Percentiles rank a stretch among this genome's conserved stretches.
These are phyloP conservation scores for Python bivittatus DNA, from an alignment of 2,113 vertebrate species.

Conservation along the genomic window DNA sequence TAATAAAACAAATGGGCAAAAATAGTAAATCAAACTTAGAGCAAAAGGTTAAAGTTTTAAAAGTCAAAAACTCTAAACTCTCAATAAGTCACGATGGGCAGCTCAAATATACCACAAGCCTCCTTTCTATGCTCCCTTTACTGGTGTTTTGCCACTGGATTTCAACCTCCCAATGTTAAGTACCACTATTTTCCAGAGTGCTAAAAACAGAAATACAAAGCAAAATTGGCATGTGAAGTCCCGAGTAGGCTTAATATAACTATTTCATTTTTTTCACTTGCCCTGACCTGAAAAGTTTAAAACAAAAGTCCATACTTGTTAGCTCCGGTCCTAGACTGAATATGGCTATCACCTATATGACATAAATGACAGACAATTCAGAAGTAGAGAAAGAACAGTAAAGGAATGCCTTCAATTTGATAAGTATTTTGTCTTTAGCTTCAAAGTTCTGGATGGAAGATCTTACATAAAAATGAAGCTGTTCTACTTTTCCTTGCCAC, in stretches of 20 bases:
- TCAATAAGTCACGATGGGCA: background rate
- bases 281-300: background rate
- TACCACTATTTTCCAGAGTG: background rate
- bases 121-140: background rate
- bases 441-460: background rate
- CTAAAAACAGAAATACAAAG: background rate
- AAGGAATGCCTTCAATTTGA: background rate
- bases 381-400: background rate
- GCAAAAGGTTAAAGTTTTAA: background rate
- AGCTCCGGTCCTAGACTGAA: background rate
- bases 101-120: background rate
- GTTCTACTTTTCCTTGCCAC: background rate
- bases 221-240: background rate
- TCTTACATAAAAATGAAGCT: background rate
- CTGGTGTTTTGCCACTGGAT: background rate
- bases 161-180: background rate
- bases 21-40: background rate
- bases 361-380: background rate
- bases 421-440: background rate
- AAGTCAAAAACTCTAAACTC: background rate
- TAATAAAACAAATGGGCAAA: background rate
- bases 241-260: background rate
- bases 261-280: background rate
- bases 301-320: background rate
- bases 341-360: background rate